These are phyloP conservation scores for Scolopax rusticola DNA, from an alignment of 2,797 vertebrate genomes.

Conservation along the genomic window DNA sequence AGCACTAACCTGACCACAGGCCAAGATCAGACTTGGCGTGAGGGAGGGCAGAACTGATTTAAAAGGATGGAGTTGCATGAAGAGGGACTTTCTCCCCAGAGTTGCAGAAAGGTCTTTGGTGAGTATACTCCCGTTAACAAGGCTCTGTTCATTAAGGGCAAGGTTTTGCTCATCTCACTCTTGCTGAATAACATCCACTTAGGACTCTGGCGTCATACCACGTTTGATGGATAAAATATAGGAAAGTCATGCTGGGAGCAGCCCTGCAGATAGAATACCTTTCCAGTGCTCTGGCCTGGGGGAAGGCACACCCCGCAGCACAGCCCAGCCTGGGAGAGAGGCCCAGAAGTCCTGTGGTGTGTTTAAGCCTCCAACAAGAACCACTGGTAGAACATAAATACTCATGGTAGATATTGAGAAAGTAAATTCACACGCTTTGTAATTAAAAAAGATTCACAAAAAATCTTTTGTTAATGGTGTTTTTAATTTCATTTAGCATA, in stretches of 20 bases:
- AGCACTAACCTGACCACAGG: not conserved
- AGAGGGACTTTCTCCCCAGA: not conserved
- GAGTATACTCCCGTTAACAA: not conserved
- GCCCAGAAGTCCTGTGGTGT: not conserved
- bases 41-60: not conserved
- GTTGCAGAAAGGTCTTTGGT: not conserved
- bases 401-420: not conserved
- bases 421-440: not conserved
- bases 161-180: not conserved
- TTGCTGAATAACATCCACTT: not conserved
- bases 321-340: not conserved
- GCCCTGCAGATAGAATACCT: not conserved
- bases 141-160: not conserved
- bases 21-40: not conserved
- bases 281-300: not conserved
- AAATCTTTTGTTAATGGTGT: not conserved
- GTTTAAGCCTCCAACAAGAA: not conserved
- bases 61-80: not conserved
- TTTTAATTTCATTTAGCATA: constrained; percentile 1
- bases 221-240: not conserved
- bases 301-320: not conserved
- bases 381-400: not conserved
- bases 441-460: not conserved
- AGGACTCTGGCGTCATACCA: not conserved
- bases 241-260: not conserved